phyloP scores from a whole-genome alignment of 2,888 invertebrate species.

The Lampropteryx suffumata region DNA sequence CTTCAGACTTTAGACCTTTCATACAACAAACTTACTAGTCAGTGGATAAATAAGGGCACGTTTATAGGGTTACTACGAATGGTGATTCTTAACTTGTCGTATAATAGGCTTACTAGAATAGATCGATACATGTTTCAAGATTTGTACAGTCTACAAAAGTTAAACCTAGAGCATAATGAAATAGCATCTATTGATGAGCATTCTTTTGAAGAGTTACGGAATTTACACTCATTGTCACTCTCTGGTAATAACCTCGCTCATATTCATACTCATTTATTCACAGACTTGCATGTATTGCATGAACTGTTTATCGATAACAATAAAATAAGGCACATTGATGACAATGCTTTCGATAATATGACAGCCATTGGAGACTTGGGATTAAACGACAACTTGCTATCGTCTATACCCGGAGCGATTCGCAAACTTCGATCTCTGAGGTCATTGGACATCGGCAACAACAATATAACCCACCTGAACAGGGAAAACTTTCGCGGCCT shows the following conservation, averaged over 20 bases:
- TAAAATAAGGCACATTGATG: slow-evolving; percentile 86
- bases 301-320: slow-evolving; percentile 90
- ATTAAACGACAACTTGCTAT: slow-evolving; percentile 87
- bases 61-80: slow-evolving; percentile 88
- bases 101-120: slow-evolving; percentile 86
- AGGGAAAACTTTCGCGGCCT: slow-evolving; percentile 89
- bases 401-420: slow-evolving; percentile 86
- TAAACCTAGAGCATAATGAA: slow-evolving; percentile 88
- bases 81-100: slow-evolving; percentile 88
- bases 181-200: slow-evolving; percentile 87
- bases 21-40: slow-evolving; percentile 87
- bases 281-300: slow-evolving; percentile 88
- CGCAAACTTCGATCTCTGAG: slow-evolving; percentile 86
- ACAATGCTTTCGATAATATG: slow-evolving; percentile 88
- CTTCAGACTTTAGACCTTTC: slow-evolving; percentile 88
- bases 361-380: slow-evolving; percentile 89
- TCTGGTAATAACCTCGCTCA: slow-evolving; percentile 87
- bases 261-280: slow-evolving; percentile 86
- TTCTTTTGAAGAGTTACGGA: slow-evolving; percentile 88
- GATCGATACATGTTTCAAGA: slow-evolving; percentile 88
- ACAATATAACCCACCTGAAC: slow-evolving; percentile 87
- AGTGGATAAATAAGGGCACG: slow-evolving; percentile 89
- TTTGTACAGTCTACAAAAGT: slow-evolving; percentile 88
- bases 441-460: slow-evolving; percentile 91
- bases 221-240: slow-evolving; percentile 89